Percentiles rank a stretch among this genome's conserved stretches.
These are phyloP conservation scores for Benitochromis conjunctus DNA, from an alignment of 2,113 vertebrate species.

Conservation along the genomic window DNA sequence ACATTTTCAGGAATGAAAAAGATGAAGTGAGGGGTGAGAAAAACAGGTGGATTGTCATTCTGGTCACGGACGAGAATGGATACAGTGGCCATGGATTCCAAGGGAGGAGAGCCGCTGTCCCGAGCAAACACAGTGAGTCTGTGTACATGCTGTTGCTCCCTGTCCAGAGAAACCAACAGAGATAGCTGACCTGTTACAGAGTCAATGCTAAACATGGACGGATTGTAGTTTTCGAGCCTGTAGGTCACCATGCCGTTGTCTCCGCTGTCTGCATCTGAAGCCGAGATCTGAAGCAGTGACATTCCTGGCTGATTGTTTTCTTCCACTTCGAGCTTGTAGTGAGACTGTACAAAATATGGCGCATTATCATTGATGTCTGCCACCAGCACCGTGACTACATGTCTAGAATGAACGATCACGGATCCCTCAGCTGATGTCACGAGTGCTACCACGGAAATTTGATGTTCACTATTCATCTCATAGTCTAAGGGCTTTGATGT, in stretches of 20 bases:
- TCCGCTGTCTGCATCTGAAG: conserved; percentile 67
- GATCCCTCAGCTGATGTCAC: neutral
- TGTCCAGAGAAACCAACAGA: conserved; percentile 62
- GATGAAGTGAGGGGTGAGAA: conserved; percentile 64
- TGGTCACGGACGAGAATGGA: conserved; percentile 64
- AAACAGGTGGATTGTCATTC: conserved; percentile 75
- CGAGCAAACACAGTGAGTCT: conserved; percentile 63
- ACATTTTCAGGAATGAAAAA: conserved; percentile 74
- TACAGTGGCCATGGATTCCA: conserved; percentile 54
- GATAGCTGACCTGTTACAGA: conserved; percentile 57
- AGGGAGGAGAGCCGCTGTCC: conserved; percentile 65
- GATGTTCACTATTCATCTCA: conserved; percentile 65
- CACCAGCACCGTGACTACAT: conserved; percentile 59
- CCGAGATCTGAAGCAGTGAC: conserved; percentile 53
- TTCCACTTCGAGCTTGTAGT: conserved; percentile 58
- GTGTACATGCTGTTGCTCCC: conserved; percentile 63
- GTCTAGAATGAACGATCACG: conserved; percentile 3
- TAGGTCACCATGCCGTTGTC: conserved; percentile 66
- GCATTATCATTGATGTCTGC: conserved; percentile 74
- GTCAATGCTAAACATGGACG: conserved; percentile 63
- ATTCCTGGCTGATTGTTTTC: conserved; percentile 70
- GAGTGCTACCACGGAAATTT: conserved; percentile 52
- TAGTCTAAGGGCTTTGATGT: conserved; percentile 75
- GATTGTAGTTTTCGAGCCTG: conserved; percentile 31
- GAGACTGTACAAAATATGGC: conserved; percentile 58